Evolutionary conservation across 2,797 vertebrate species (phyloP).

Genomic region (Sphaeramia orbicularis): DNA sequence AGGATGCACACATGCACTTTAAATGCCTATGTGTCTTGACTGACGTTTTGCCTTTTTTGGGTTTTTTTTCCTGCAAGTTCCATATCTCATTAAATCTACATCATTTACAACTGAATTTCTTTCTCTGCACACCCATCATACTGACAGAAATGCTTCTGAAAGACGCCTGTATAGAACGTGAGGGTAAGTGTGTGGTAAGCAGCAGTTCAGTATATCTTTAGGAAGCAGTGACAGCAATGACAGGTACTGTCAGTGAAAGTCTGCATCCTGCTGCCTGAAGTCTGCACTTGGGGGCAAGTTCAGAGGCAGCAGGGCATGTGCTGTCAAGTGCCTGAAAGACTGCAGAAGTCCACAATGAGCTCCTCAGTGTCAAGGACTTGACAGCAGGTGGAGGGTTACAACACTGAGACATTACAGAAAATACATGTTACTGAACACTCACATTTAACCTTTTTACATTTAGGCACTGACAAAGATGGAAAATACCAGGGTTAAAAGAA

Average conservation of each 20-base stretch:
- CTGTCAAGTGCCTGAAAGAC: slow-evolving; percentile 4
- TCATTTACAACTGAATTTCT: no score
- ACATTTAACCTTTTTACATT: not conserved
- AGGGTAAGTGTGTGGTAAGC: not conserved
- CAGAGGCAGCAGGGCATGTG: slow-evolving; percentile 17
- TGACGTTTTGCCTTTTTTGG: no score
- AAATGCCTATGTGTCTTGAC: no score
- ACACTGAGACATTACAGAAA: not conserved
- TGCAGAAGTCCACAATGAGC: slow-evolving; percentile 1
- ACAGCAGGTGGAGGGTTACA: slow-evolving; percentile 3
- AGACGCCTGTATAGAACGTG: no score
- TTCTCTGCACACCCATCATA: no score
- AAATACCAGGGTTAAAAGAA: no score
- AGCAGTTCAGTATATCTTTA: not conserved
- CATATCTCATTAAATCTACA: no score
- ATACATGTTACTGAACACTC: not conserved
- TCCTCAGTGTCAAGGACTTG: slow-evolving; percentile 6
- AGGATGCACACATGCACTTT: no score
- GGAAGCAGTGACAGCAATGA: not conserved
- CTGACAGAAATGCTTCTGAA: no score
- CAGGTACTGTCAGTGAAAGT: slow-evolving; percentile 12
- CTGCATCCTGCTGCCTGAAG: slow-evolving; percentile 10
- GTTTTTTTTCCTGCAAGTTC: no score
- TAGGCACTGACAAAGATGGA: no score
- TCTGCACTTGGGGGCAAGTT: slow-evolving; percentile 9